These are phyloP conservation scores for Chironomus striatipennis DNA, from an alignment of 1,140 invertebrate species.

Conservation along the genomic window DNA sequence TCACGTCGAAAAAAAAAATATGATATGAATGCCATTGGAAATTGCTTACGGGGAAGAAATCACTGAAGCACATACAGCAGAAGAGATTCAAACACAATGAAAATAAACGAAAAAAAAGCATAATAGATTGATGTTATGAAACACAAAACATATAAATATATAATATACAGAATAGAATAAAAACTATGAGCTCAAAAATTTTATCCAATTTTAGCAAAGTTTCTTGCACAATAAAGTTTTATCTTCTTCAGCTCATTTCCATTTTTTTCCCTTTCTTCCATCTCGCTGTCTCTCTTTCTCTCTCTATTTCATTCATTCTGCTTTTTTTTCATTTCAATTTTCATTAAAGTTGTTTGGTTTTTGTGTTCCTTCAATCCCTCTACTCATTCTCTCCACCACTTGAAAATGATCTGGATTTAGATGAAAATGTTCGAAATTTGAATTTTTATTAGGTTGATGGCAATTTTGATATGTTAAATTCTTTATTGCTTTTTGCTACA, in stretches of 20 bases:
- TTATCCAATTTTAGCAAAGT: not conserved
- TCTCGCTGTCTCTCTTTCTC: too few species aligned
- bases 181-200: not conserved
- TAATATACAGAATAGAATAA: not conserved
- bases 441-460: too few species aligned
- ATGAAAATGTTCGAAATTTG: too few species aligned
- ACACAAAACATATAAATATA: not conserved
- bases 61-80: not conserved
- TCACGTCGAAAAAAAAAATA: not conserved
- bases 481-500: too few species aligned
- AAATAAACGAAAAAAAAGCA: not conserved
- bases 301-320: too few species aligned
- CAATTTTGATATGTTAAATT: too few species aligned
- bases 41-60: not conserved
- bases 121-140: not conserved
- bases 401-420: too few species aligned
- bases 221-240: constrained; percentile 14
- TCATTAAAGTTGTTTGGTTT: not conserved
- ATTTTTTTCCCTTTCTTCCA: too few species aligned
- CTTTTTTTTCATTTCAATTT: not conserved
- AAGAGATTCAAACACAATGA: not conserved
- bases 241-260: too few species aligned
- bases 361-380: not conserved
- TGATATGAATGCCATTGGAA: not conserved
- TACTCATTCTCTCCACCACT: too few species aligned